Percentiles rank a stretch among this genome's conserved stretches.
Evolutionary conservation across 2,888 invertebrate genomes (phyloP).

Genomic region (Microctonus hyperodae): DNA sequence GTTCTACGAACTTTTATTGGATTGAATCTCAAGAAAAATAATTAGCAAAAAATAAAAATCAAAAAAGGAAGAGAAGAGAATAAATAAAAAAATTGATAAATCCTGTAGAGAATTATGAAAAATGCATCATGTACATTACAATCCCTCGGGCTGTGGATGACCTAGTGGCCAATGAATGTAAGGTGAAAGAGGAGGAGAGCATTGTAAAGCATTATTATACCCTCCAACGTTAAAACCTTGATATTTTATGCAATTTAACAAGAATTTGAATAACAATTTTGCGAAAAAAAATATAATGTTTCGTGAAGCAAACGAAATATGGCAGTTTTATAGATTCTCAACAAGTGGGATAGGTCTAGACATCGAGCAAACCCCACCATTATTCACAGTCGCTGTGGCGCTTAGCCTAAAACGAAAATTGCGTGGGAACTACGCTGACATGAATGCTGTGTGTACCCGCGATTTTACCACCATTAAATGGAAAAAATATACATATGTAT

Average conservation of each 20-base stretch:
- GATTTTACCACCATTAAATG: constrained; percentile 32
- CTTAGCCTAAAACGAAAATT: constrained; percentile 36
- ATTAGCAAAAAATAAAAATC: background rate
- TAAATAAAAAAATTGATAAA: constrained; percentile 23
- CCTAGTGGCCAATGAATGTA: constrained; percentile 45
- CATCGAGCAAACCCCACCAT: constrained; percentile 51
- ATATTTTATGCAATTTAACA: constrained; percentile 59
- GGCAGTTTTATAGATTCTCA: constrained; percentile 46
- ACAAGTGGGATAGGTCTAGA: constrained; percentile 53
- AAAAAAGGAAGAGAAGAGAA: background rate
- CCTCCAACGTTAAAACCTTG: constrained; percentile 36
- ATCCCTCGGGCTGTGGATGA: constrained; percentile 51
- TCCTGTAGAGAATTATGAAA: constrained; percentile 27
- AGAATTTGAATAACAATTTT: constrained; percentile 62
- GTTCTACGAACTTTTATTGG: constrained; percentile 22
- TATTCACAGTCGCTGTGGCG: constrained; percentile 42
- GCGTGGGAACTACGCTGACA: constrained; percentile 44
- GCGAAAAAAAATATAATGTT: constrained; percentile 58
- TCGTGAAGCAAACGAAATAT: constrained; percentile 44
- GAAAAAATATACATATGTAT: too few relatives aligned
- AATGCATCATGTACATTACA: constrained; percentile 28
- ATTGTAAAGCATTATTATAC: constrained; percentile 40
- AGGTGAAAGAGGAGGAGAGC: background rate
- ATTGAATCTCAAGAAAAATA: background rate
- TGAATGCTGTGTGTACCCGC: constrained; percentile 29